Conservation (phyloP, 2,888 invertebrate species). For the Pemphredon lugubris region DNA sequence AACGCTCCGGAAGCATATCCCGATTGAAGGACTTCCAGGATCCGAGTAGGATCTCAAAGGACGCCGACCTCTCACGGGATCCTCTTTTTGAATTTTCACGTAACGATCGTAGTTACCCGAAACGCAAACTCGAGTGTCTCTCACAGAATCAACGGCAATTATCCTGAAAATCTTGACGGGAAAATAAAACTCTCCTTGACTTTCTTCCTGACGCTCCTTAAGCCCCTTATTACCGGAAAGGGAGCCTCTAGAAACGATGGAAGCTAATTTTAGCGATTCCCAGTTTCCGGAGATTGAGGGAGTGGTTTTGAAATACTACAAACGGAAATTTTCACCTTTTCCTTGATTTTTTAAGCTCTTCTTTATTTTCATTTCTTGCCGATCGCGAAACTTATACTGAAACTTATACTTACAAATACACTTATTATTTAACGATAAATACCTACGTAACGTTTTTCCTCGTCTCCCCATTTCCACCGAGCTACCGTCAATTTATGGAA, state of each 20-base stretch:
- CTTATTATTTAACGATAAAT: too few relatives aligned
- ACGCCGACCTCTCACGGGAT: constrained; percentile 31
- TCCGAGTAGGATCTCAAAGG: constrained; percentile 44
- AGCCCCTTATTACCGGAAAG: constrained; percentile 41
- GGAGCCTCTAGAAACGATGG: constrained; percentile 4
- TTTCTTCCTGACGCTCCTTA: constrained; percentile 27
- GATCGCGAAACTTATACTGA: too few relatives aligned
- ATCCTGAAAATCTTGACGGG: constrained; percentile 31
- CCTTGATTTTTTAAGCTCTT: too few relatives aligned
- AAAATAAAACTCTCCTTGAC: constrained; percentile 41
- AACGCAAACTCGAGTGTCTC: constrained; percentile 22
- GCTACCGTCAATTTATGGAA: neutral
- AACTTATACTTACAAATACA: too few relatives aligned
- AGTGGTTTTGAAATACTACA: neutral
- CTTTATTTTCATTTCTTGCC: too few relatives aligned
- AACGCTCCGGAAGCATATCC: constrained; percentile 47
- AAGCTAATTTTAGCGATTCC: constrained; percentile 16
- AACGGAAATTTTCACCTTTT: too few relatives aligned
- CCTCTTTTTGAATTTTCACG: constrained; percentile 28
- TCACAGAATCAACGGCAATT: constrained; percentile 34
- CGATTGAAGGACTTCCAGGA: constrained; percentile 8
- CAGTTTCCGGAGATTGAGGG: constrained; percentile 19
- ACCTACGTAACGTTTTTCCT: neutral
- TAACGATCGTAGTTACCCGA: constrained; percentile 16
- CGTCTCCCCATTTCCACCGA: neutral